Percentiles rank a stretch among this genome's conserved stretches.
phyloP scores from a whole-genome alignment of 1,140 invertebrate species.

The Drosophila punjabiensis region DNA sequence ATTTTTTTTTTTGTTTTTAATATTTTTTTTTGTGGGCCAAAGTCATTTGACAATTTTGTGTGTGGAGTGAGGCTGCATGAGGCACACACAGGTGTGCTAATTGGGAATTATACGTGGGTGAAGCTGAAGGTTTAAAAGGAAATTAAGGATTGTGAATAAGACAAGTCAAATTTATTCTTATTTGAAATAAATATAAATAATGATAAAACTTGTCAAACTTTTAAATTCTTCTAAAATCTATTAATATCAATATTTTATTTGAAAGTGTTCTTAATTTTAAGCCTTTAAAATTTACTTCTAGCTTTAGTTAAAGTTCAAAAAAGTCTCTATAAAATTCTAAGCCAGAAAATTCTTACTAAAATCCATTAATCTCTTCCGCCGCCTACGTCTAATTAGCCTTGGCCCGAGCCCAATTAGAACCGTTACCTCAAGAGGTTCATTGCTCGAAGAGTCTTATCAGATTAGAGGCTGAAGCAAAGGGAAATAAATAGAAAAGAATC shows the following conservation, averaged over 20 bases:
- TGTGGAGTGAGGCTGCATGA: conserved; percentile 5
- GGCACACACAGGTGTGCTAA: conserved; percentile 53
- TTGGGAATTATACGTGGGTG: not conserved
- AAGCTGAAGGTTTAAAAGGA: not conserved
- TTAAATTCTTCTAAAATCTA: too few relatives aligned
- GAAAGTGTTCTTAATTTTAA: not conserved
- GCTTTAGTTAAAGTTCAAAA: not conserved
- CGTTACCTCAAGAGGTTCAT: not conserved
- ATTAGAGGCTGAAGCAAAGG: conserved; percentile 36
- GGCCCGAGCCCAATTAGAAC: conserved; percentile 22
- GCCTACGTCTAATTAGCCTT: conserved; percentile 46
- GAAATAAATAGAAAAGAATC: conserved; percentile 38
- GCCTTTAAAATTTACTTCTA: not conserved
- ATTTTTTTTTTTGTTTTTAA: not conserved
- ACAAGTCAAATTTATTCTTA: not conserved
- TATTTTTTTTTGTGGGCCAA: conserved; percentile 16
- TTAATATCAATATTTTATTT: too few relatives aligned
- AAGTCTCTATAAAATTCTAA: not conserved
- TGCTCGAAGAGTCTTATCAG: conserved; percentile 53
- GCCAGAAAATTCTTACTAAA: not conserved
- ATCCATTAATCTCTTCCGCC: conserved; percentile 25
- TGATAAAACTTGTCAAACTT: too few relatives aligned
- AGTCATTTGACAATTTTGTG: conserved; percentile 34
- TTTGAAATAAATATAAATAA: not conserved
- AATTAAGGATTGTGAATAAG: not conserved